A percentile compares a stretch with the other conserved stretches of the same genome.
Evolutionary conservation across 1,140 invertebrate genomes (phyloP).

Genomic region (Phymastichus coffea): DNA sequence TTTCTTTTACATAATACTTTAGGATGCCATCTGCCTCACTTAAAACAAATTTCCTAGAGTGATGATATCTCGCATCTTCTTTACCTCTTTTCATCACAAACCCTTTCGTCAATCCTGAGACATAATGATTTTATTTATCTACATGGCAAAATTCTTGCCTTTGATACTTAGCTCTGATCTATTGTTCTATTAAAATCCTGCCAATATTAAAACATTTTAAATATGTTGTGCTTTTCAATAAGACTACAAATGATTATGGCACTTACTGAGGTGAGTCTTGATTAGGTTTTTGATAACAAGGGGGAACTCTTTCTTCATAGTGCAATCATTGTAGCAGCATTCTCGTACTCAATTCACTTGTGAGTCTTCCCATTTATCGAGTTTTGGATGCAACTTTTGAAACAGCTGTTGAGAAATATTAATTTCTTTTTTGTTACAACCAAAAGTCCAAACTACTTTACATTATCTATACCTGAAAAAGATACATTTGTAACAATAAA

Average conservation of each 20-base stretch:
- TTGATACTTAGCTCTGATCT: too few species aligned
- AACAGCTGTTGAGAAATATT: constrained; percentile 80
- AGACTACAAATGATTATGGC: constrained; percentile 15
- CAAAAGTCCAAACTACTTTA: too few species aligned
- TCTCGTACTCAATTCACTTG: constrained; percentile 78
- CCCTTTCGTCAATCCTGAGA: constrained; percentile 82
- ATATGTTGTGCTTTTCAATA: not conserved
- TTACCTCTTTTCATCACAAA: constrained; percentile 87
- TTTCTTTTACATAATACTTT: too few species aligned
- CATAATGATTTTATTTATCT: constrained; percentile 69
- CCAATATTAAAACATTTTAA: constrained; percentile 11
- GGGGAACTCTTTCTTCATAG: constrained; percentile 80
- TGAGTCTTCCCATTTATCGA: too few species aligned
- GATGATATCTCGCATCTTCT: constrained; percentile 80
- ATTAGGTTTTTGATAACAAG: constrained; percentile 80
- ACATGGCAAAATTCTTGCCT: constrained; percentile 83
- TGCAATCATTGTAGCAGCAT: constrained; percentile 71
- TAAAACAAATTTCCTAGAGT: constrained; percentile 81
- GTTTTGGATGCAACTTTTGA: constrained; percentile 84
- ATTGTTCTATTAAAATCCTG: constrained; percentile 86
- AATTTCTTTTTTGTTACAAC: too few species aligned
- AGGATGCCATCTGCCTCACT: constrained; percentile 77
- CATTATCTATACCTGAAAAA: too few species aligned
- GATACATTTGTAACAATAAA: too few species aligned
- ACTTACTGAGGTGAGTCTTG: constrained; percentile 84